These are phyloP conservation scores for Dicycla oo DNA, from an alignment of 2,888 invertebrate species.

Conservation along the genomic window DNA sequence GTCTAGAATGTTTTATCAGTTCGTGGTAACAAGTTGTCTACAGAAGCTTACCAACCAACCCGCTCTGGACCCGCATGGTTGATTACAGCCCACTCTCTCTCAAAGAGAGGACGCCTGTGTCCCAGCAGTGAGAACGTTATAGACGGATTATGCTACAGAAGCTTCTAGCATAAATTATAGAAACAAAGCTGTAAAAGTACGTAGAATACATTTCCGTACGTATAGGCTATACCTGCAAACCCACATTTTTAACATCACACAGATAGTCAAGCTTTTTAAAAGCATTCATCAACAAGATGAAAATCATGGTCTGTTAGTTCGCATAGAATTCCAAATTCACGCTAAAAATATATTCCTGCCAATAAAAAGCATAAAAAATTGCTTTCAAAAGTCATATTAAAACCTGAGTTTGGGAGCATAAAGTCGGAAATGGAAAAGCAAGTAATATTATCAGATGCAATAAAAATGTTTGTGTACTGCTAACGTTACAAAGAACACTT, in stretches of 20 bases:
- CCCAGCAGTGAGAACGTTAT: too few species aligned
- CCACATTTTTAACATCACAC: slow-evolving; percentile 47
- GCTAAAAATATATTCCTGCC: slow-evolving; percentile 61
- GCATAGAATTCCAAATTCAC: slow-evolving; percentile 70
- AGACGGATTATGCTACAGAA: background rate
- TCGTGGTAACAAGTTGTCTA: background rate
- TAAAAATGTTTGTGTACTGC: slow-evolving; percentile 70
- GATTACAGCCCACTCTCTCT: too few species aligned
- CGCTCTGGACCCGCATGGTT: too few species aligned
- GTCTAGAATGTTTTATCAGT: background rate
- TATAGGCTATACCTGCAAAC: slow-evolving; percentile 23
- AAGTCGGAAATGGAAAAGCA: slow-evolving; percentile 64
- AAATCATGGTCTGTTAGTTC: slow-evolving; percentile 72
- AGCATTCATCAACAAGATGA: slow-evolving; percentile 75
- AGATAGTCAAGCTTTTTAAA: slow-evolving; percentile 50
- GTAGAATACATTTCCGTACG: background rate
- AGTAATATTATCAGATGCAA: slow-evolving; percentile 62
- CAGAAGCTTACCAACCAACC: background rate
- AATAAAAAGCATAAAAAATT: slow-evolving; percentile 61
- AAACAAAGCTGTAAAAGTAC: slow-evolving; percentile 19
- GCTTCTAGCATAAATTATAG: background rate
- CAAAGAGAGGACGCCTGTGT: too few species aligned
- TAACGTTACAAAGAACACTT: slow-evolving; percentile 75
- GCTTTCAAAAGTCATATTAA: slow-evolving; percentile 46
- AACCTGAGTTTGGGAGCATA: slow-evolving; percentile 55